These are phyloP conservation scores for Silvanus unidentatus DNA, from an alignment of 2,888 invertebrate species.

Conservation along the genomic window DNA sequence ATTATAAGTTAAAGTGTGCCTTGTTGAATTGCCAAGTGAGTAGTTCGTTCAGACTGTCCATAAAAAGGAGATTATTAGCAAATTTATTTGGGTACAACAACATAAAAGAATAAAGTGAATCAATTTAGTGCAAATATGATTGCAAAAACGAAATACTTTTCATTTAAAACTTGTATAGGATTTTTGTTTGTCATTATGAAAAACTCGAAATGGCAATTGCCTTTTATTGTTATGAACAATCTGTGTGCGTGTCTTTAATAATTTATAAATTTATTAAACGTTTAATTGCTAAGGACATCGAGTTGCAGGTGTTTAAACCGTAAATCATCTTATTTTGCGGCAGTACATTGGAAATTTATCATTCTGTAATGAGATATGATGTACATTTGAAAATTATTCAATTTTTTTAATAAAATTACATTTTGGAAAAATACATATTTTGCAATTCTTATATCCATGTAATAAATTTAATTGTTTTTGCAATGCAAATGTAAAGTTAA, in stretches of 20 bases:
- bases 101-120: slow-evolving; percentile 8
- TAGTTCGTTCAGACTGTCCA: slow-evolving; percentile 23
- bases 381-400: no score
- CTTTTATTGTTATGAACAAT: neutral
- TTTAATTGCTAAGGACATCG: slow-evolving; percentile 1
- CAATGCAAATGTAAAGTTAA: no score
- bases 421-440: no score
- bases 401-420: no score
- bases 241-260: neutral
- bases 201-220: slow-evolving; percentile 2
- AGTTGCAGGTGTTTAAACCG: slow-evolving; percentile 2
- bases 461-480: no score
- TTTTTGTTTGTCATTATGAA: no score
- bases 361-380: no score
- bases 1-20: slow-evolving; percentile 8
- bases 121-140: slow-evolving; percentile 19
- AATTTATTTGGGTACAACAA: slow-evolving; percentile 22
- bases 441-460: no score
- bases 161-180: no score
- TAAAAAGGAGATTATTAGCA: slow-evolving; percentile 25
- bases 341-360: neutral
- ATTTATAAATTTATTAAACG: slow-evolving; percentile 1
- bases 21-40: slow-evolving; percentile 18
- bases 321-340: neutral
- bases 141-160: slow-evolving; percentile 5